Evolutionary conservation across 2,888 invertebrate genomes (phyloP), one percentile per base, ranked within the genome.

Genomic region (Ophioninae sp.): DNA sequence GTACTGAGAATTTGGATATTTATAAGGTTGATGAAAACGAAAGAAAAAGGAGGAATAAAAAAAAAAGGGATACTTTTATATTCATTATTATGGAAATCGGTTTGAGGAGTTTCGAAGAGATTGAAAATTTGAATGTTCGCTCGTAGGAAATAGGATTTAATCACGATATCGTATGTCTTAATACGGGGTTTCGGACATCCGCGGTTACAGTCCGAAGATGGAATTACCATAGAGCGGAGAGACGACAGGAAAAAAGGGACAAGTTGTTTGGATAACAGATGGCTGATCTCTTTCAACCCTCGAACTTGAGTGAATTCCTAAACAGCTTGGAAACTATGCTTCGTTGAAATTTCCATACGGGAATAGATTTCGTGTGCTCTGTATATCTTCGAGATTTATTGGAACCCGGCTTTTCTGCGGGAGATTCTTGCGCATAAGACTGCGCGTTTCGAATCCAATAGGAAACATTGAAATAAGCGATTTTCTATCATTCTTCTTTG

Each of bases 241-340:
- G 75, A 79, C 67, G 82, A 76, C 61, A 58, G 68, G 59, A 63
- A 56, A 68, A 78, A 78, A 84, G 82, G 69, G 81, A 64, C 63
- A 69, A 78, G 64, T 56, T 76, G 79, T 74, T 81, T 77, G 79
- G 83, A 81, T 87, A 87, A 87, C 84, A 82, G 84, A 87, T 86
- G 85, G 85, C 78, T 61, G 56, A 79, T 72, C 71, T 73, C 65
- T 76, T 74, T 73, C 84, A 85, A 83, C 85, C 82, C 83, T 86
- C 86, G 76, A 58, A 80, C 72, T 51, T 82, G 72, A 79, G 78
- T 85, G 87, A 87, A 86, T 87, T 84, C 84, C 81, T 85, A 87
- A 87, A 81, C 69, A 86, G 85, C 74, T 61, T 79, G 74, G 76
- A 81, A 82, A 83, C 83, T 84, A 87, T 85, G 0, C 68, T 73